A percentile compares a stretch with the other conserved stretches of the same genome.
These are phyloP conservation scores for Strigamia maritima DNA, from an alignment of 2,888 invertebrate genomes.

Conservation along the genomic window DNA sequence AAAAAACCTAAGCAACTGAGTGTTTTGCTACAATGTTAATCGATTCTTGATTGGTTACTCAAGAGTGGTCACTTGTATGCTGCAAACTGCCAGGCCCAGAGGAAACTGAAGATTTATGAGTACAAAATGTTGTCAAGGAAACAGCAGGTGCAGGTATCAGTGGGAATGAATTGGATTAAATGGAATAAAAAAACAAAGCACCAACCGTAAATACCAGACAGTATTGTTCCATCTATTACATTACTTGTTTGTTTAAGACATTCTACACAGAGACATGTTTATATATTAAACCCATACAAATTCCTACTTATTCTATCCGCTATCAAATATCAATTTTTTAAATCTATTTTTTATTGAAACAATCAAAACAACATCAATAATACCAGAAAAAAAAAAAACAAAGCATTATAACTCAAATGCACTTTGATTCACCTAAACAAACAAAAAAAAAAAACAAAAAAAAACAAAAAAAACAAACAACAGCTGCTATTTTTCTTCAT, in stretches of 20 bases:
- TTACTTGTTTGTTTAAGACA: too few relatives aligned
- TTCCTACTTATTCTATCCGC: too few relatives aligned
- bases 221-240: background rate
- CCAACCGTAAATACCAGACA: background rate
- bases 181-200: background rate
- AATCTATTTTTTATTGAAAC: background rate
- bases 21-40: conserved; percentile 18
- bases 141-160: background rate
- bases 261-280: too few relatives aligned
- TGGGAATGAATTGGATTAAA: background rate
- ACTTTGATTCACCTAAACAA: background rate
- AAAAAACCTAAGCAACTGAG: background rate
- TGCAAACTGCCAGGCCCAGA: background rate
- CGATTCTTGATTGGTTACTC: conserved; percentile 10
- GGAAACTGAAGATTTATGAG: background rate
- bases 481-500: conserved; percentile 14
- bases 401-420: background rate
- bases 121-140: background rate
- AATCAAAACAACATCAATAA: conserved; percentile 23
- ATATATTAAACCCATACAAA: background rate
- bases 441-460: background rate
- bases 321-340: background rate
- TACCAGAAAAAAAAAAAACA: background rate
- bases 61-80: background rate
- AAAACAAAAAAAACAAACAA: background rate